These are phyloP conservation scores for Drosophila albomicans DNA, from an alignment of 1,140 invertebrate genomes.

Conservation along the genomic window DNA sequence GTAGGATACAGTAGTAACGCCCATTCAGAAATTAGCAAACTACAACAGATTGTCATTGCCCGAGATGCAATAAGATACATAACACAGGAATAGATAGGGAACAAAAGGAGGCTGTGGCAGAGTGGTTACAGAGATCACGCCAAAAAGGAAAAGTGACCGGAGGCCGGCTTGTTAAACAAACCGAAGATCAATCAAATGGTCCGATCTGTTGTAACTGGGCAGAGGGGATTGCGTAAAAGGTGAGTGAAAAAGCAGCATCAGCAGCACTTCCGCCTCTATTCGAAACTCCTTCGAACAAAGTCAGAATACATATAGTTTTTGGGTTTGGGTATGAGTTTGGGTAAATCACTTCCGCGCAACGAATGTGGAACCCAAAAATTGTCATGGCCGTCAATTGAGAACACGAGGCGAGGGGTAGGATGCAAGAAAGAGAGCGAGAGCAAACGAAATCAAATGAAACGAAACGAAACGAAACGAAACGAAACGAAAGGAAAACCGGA, in stretches of 20 bases:
- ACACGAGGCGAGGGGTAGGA: constrained; percentile 37
- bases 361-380: constrained; percentile 70
- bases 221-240: constrained; percentile 27
- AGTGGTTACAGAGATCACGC: constrained; percentile 64
- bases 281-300: constrained; percentile 52
- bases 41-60: constrained; percentile 19
- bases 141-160: constrained; percentile 53
- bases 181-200: constrained; percentile 63
- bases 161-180: constrained; percentile 62
- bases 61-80: constrained; percentile 31
- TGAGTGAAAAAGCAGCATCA: constrained; percentile 19
- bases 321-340: constrained; percentile 18
- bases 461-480: constrained; percentile 58
- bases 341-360: constrained; percentile 79
- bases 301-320: constrained; percentile 21
- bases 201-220: background rate
- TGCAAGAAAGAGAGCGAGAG: constrained; percentile 9
- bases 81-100: background rate
- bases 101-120: constrained; percentile 5
- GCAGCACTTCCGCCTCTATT: constrained; percentile 58
- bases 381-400: constrained; percentile 79
- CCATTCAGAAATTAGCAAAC: constrained; percentile 31
- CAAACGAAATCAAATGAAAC: constrained; percentile 30
- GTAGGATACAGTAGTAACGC: constrained; percentile 31
- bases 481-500: constrained; percentile 69